Evolutionary conservation across 2,113 vertebrate genomes (phyloP).

Genomic region (Oreochromis tanganicae): DNA sequence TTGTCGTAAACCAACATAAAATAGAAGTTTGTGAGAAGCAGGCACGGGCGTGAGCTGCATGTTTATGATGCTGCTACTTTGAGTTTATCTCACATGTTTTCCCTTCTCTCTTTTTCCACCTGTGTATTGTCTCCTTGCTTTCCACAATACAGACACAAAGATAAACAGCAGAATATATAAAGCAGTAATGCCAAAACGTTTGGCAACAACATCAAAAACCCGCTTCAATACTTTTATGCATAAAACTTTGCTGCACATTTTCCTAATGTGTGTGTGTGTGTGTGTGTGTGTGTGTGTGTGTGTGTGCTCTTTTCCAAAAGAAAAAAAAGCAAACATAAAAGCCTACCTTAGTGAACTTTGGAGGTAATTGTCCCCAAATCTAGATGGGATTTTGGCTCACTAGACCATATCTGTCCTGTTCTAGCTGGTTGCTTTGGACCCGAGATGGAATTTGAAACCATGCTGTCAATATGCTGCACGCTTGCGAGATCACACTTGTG

Average conservation of each 20-base stretch:
- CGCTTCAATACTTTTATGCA: neutral
- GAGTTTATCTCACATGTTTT: neutral
- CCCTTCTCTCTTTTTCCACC: neutral
- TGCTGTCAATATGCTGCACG: constrained; percentile 23
- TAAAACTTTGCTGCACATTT: neutral
- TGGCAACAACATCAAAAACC: neutral
- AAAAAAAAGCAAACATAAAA: neutral
- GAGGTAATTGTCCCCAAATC: constrained; percentile 8
- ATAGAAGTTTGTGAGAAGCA: neutral
- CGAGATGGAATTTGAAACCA: constrained; percentile 38
- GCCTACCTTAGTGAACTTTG: neutral
- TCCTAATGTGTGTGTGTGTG: too few relatives aligned
- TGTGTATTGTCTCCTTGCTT: neutral
- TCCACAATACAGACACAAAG: neutral
- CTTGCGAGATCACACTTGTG: constrained; percentile 11
- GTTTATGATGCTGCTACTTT: neutral
- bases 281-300: neutral
- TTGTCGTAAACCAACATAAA: neutral
- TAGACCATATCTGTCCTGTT: constrained; percentile 23
- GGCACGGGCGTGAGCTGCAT: constrained; percentile 1
- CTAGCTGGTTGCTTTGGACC: constrained; percentile 18
- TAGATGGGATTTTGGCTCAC: constrained; percentile 19
- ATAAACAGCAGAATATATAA: neutral
- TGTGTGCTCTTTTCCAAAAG: neutral
- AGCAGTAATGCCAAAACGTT: neutral